Percentiles rank a stretch among this genome's conserved stretches.
phyloP scores from a whole-genome alignment of 2,113 vertebrate genomes.

The Capreolus pygargus region DNA sequence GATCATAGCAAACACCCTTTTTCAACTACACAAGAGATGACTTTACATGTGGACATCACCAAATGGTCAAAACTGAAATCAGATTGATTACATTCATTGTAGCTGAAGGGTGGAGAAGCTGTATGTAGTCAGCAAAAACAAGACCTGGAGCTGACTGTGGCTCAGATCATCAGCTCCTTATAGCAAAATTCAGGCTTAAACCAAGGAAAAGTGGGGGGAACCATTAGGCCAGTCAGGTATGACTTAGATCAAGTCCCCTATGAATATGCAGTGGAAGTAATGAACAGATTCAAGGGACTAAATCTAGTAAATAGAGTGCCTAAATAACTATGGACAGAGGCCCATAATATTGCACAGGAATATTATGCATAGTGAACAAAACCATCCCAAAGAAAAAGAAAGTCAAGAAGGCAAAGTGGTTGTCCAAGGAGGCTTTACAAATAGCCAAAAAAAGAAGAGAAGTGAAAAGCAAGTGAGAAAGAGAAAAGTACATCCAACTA shows the following conservation, averaged over 20 bases:
- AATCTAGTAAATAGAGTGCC: not conserved
- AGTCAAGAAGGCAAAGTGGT: not conserved
- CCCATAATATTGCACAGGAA: not conserved
- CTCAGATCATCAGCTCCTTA: not conserved
- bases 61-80: not conserved
- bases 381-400: not conserved
- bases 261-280: not conserved
- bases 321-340: not conserved
- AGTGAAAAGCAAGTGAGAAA: not conserved
- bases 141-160: not conserved
- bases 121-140: not conserved
- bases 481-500: not conserved
- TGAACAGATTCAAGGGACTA: not conserved
- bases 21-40: not conserved
- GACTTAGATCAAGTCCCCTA: not conserved
- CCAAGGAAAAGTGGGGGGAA: not conserved
- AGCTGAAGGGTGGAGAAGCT: not conserved
- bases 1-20: not conserved
- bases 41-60: not conserved
- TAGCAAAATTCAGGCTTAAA: not conserved
- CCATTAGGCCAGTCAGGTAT: not conserved
- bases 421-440: not conserved
- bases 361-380: not conserved
- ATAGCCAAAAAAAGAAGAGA: not conserved
- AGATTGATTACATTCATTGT: not conserved